Base-by-base conservation (phyloP, 1,140 invertebrate genomes). In the Procambarus virginalis region DNA sequence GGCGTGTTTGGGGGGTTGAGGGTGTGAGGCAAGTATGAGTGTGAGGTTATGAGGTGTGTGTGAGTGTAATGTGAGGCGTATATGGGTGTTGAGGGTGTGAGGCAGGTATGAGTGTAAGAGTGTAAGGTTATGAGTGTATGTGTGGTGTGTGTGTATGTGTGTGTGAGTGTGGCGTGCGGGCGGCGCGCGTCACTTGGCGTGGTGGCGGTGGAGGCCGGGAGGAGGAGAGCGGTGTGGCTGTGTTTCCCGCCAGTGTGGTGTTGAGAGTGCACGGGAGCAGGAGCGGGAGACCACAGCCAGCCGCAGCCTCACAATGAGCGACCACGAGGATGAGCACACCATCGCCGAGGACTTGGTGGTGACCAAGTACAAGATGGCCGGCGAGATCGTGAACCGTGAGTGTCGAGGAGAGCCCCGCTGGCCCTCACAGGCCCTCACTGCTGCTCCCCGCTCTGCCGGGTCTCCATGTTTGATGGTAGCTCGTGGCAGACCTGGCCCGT, bases 311-410 rank as follows among this genome's bases (percentile, higher is more conserved):
- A 89, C 75, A 51, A 91, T 91, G 91, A 86, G 91, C 73, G 96
- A 96, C 82, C 95, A 95, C 91, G 92, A 93, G 68, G 94, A 93
- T 48, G 94, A 93, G 94, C 97, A 97, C 95, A 99, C 98, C 93
- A 99, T 99, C 94, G 97, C 98, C 86, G 97, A 99, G 95, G 98
- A 99, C 95, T 96, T 98, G 95, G 99, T 99, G 93, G 98, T 99
- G 93, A 99, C 98, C 95, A 99, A 99, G 95, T 99, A 99, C 95
- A 99, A 99, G 96, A 98, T 99, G 96, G 98, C 98, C 93, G 98
- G 97, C 92, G 98, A 99, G 93, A 99, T 99, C 94, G 98, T 98
- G 90, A 99, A 99, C 94, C 96, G 98, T 99, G 96, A 97, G 97
- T 94, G 51, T 55, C 51, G 93, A 22, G 17, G 9, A 12, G 3